These are phyloP conservation scores for Corapipo altera DNA, from an alignment of 2,113 vertebrate species.

Conservation along the genomic window DNA sequence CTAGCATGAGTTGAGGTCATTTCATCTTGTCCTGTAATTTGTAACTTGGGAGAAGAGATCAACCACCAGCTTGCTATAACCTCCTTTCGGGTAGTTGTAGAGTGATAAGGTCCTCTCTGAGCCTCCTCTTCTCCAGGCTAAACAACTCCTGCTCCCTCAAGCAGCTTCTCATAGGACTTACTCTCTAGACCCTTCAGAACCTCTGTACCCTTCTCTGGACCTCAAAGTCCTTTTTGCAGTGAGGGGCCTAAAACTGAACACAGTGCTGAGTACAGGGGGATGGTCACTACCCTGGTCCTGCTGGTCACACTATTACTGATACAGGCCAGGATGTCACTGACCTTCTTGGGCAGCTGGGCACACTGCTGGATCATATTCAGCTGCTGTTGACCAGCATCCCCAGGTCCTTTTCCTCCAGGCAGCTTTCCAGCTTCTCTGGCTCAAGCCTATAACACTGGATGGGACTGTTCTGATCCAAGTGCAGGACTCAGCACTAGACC, in stretches of 20 bases:
- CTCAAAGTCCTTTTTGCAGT: neutral
- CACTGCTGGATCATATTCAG: neutral
- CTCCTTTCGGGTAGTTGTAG: neutral
- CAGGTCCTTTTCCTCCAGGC: neutral
- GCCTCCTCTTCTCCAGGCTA: neutral
- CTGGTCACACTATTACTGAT: neutral
- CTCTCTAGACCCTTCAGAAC: neutral
- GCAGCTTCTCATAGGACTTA: neutral
- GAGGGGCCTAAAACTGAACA: neutral
- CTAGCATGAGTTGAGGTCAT: neutral
- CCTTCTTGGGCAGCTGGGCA: neutral
- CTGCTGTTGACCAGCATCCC: neutral
- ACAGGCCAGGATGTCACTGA: neutral
- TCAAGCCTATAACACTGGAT: neutral
- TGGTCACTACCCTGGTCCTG: neutral
- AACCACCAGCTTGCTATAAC: rapidly evolving
- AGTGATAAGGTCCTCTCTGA: too few species aligned
- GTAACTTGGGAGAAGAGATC: neutral
- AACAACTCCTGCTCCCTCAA: neutral
- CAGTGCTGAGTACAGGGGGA: neutral
- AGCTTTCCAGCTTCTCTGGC: neutral
- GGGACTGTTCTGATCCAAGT: neutral
- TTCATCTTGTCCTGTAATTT: neutral
- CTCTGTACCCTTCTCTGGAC: neutral
- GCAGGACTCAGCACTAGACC: neutral